Conservation (phyloP, 2,113 vertebrate genomes). For the Hypanus sabinus region DNA sequence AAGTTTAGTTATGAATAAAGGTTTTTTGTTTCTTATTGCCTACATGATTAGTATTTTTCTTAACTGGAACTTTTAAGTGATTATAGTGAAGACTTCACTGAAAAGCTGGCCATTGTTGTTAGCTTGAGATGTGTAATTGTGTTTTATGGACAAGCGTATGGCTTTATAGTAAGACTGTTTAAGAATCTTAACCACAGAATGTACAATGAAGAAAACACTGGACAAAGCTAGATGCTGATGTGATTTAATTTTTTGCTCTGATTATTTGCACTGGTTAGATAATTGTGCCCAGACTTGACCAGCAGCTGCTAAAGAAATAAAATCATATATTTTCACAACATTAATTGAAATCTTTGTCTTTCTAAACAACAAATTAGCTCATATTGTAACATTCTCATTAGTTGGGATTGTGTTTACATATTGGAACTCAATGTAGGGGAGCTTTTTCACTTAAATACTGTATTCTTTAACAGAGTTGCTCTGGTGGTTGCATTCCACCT, state of each 20-base stretch:
- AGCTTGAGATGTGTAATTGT: background rate
- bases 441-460: slow-evolving; percentile 1
- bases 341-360: background rate
- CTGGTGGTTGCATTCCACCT: too few species aligned
- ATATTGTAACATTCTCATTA: background rate
- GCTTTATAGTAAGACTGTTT: background rate
- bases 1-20: background rate
- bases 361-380: background rate
- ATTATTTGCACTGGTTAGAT: slow-evolving; percentile 34
- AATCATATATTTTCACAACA: slow-evolving; percentile 37
- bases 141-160: background rate
- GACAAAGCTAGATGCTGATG: background rate
- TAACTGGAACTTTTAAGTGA: slow-evolving; percentile 1
- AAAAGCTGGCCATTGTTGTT: background rate
- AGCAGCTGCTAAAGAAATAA: slow-evolving; percentile 28
- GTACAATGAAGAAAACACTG: background rate
- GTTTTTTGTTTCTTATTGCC: background rate
- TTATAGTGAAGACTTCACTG: background rate
- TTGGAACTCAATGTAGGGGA: background rate
- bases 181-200: background rate
- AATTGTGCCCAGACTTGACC: slow-evolving; percentile 18
- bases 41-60: background rate
- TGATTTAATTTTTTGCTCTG: slow-evolving; percentile 28
- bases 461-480: background rate
- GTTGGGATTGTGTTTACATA: background rate